These are phyloP conservation scores for Mus spicilegus DNA, from an alignment of 2,113 vertebrate genomes.

Conservation along the genomic window DNA sequence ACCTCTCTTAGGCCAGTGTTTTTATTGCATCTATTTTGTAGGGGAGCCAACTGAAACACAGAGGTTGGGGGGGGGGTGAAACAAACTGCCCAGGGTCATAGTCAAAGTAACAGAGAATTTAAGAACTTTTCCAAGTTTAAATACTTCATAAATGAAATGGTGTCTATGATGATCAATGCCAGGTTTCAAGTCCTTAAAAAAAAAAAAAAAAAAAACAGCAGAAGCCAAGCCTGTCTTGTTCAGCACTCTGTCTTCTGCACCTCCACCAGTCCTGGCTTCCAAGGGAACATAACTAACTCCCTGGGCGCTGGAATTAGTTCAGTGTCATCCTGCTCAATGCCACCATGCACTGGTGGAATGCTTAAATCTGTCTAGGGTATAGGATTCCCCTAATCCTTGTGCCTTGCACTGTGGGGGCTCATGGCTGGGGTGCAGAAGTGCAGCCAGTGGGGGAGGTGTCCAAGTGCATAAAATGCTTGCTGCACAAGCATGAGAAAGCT, in stretches of 20 bases:
- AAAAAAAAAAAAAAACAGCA: neutral
- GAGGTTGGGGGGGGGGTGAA: neutral
- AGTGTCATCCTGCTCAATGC: neutral
- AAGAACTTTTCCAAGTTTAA: conserved; percentile 66
- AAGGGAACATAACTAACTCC: neutral
- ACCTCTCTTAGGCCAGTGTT: neutral
- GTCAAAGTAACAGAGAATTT: neutral
- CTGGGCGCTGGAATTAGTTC: neutral
- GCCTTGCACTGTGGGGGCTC: neutral
- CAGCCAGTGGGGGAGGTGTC: neutral
- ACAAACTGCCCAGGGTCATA: neutral
- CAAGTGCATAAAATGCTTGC: too few relatives aligned
- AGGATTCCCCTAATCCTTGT: neutral
- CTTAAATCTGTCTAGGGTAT: neutral
- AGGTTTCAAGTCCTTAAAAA: neutral
- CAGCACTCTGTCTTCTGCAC: neutral
- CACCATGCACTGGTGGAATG: neutral
- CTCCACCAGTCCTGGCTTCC: neutral
- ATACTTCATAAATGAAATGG: conserved; percentile 4
- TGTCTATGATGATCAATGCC: neutral
- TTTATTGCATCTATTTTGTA: conserved; percentile 8
- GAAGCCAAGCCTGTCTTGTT: neutral
- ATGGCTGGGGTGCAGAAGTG: neutral
- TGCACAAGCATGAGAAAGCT: neutral
- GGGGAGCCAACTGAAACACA: neutral